Conservation (phyloP, 2,888 invertebrate species). For the Oeneis ivallda region DNA sequence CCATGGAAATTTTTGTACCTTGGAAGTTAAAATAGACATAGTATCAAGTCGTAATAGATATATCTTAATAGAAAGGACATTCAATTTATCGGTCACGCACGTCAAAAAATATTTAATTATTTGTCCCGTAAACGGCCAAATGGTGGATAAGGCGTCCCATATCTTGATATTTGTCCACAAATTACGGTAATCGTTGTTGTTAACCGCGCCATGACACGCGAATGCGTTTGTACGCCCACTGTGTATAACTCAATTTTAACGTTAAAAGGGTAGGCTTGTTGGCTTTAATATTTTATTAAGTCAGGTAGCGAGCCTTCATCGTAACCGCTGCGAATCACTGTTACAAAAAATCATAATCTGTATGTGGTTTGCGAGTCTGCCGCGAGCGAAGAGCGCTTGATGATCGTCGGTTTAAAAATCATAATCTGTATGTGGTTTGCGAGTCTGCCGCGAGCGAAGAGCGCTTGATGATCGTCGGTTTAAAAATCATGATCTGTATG, state of each 20-base stretch:
- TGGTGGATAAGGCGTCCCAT: slow-evolving; percentile 58
- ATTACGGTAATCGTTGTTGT: slow-evolving; percentile 68
- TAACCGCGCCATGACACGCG: slow-evolving; percentile 62
- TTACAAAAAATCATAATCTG: no score
- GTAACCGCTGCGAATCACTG: no score
- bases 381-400: no score
- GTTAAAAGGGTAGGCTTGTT: slow-evolving; percentile 1
- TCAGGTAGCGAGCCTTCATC: background rate
- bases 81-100: slow-evolving; percentile 45
- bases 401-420: no score
- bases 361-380: no score
- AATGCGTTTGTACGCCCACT: slow-evolving; percentile 31
- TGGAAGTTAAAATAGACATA: no score
- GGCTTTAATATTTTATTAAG: background rate
- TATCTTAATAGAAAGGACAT: slow-evolving; percentile 23
- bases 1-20: no score
- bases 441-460: no score
- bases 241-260: slow-evolving; percentile 22
- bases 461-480: no score
- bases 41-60: slow-evolving; percentile 14
- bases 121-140: slow-evolving; percentile 42
- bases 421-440: no score
- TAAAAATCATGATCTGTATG: no score
- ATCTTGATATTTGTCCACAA: slow-evolving; percentile 63
- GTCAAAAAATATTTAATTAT: slow-evolving; percentile 62